Percentiles rank a stretch among this genome's conserved stretches.
Evolutionary conservation across 2,113 vertebrate species (phyloP).

Genomic region (Hystrix brachyura): DNA sequence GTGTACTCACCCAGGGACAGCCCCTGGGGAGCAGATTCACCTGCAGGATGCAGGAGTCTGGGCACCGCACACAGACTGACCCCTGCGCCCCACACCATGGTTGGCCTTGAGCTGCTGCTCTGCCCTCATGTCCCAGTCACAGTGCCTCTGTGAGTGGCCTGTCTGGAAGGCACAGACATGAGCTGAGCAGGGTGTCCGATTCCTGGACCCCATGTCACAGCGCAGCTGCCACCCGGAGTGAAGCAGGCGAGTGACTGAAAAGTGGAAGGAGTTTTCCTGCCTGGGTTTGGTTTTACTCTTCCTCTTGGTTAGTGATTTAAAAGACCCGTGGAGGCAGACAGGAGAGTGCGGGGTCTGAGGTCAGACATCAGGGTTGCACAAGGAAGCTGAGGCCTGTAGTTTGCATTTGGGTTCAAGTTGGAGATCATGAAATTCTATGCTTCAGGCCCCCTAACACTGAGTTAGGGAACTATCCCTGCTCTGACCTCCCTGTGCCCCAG

Average conservation of each 20-base stretch:
- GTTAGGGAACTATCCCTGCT: background rate
- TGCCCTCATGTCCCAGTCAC: background rate
- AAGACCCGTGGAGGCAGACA: background rate
- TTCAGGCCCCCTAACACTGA: rapidly evolving
- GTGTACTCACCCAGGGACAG: background rate
- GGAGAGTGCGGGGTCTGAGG: background rate
- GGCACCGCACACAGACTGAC: rapidly evolving
- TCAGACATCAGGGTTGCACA: background rate
- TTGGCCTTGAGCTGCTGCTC: background rate
- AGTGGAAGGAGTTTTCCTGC: no score
- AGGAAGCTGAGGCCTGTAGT: background rate
- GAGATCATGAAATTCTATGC: background rate
- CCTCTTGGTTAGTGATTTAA: background rate
- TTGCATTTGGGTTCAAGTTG: background rate
- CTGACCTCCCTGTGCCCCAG: background rate
- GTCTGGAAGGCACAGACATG: background rate
- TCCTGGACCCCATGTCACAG: rapidly evolving
- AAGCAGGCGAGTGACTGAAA: background rate
- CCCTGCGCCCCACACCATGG: rapidly evolving
- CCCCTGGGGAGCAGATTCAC: rapidly evolving
- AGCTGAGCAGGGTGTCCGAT: no score
- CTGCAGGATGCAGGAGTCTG: rapidly evolving
- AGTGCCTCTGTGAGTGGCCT: background rate
- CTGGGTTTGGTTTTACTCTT: background rate
- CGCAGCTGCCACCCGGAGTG: background rate